Evolutionary conservation across 2,888 invertebrate genomes (phyloP), one percentile per base, ranked within the genome.

Genomic region (Eueremaeus valkanovi): DNA sequence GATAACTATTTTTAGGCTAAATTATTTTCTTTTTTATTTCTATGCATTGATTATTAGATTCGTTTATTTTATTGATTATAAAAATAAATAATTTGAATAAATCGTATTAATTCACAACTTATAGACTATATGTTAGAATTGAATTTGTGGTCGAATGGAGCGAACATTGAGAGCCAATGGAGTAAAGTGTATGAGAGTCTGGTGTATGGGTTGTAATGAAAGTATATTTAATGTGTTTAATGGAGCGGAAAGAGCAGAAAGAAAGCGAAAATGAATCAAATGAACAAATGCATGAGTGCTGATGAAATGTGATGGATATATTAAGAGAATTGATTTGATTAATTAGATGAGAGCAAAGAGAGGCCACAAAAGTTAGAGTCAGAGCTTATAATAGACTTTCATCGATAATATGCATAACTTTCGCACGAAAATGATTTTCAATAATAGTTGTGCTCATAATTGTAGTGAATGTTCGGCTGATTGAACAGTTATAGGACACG

Each of bases 391-490:
- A 70, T 70, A 70, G 27, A 70, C 24, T 70, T 42, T 70, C 31
- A 58, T 24, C 16, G 16, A 16, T 55, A 55, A 55, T 66, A 66
- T 36, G 27, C 70, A 70, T 70, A 42, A 70, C 70, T 42, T 70
- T 70, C 70, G 70, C 70, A 70, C 70, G 70, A 42, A 70, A 70
- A 42, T 40, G 70, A 42, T 70, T 70, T 40, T 70, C 24, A 24
- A 70, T 27, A 70, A 70, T 27, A 40, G 66, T 66, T n/a, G 45
- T 8, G 21, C 66, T 40, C 18, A 66, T 66, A 66, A 66, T 66
- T 66, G 66, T 11, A 66, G 36, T 21, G n/a, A 66, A 66, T 40
- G 21, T 40, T 63, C 27, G 16, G 11, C 11, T 13, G 70, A 42
- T 21, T 36, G 29, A 70, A 70, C 70, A 70, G 42, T 70, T 70